A percentile compares a stretch with the other conserved stretches of the same genome.
Evolutionary conservation across 2,113 vertebrate genomes (phyloP).

Genomic region (Spea multiplicata): DNA sequence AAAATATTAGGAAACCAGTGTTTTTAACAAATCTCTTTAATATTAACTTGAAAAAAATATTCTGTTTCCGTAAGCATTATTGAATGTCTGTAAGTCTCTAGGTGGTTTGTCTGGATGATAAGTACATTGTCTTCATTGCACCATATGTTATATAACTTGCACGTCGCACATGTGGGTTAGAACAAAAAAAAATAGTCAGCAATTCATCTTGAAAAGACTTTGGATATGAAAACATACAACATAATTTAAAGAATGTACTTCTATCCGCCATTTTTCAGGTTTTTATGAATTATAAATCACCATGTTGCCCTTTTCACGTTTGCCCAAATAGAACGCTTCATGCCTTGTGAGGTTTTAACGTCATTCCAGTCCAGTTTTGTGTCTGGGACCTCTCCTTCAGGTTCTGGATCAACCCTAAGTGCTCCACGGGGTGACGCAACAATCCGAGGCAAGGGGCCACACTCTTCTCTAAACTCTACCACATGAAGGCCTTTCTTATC

Average conservation of each 20-base stretch:
- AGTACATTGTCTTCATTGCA: background rate
- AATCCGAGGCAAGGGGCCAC: conserved; percentile 77
- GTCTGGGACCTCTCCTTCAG: conserved; percentile 71
- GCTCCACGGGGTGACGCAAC: conserved; percentile 72
- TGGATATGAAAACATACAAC: background rate
- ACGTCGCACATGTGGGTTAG: background rate
- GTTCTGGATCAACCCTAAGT: conserved; percentile 63
- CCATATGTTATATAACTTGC: background rate
- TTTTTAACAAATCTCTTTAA: too few relatives aligned
- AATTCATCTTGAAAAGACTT: background rate
- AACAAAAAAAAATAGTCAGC: background rate
- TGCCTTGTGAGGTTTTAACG: conserved; percentile 72
- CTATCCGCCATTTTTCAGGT: background rate
- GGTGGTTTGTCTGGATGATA: background rate
- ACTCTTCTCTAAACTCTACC: conserved; percentile 81
- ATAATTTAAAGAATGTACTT: background rate
- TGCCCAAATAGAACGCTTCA: conserved; percentile 74
- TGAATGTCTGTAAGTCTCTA: background rate
- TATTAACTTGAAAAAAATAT: too few relatives aligned
- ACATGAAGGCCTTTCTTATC: conserved; percentile 82
- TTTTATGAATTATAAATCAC: conserved; percentile 50
- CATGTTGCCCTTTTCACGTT: conserved; percentile 70
- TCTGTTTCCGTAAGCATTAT: background rate
- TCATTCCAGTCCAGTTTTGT: conserved; percentile 82
- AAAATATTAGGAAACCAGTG: too few relatives aligned